Conservation (phyloP, 2,113 vertebrate genomes). For the Rhea americana region DNA sequence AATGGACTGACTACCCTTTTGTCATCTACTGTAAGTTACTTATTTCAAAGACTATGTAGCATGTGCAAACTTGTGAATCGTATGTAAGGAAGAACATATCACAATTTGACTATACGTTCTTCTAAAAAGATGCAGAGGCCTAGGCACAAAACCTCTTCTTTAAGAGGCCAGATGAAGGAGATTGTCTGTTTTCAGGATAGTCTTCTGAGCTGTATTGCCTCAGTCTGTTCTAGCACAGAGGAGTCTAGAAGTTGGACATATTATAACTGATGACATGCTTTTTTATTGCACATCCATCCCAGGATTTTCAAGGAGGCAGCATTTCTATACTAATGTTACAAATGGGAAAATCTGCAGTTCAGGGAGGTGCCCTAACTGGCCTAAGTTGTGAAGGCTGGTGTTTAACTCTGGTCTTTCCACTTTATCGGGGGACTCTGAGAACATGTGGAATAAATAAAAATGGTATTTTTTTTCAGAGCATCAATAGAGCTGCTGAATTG, state of each 20-base stretch:
- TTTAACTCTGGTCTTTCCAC: background rate
- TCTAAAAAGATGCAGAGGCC: background rate
- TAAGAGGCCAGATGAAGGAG: background rate
- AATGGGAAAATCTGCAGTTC: background rate
- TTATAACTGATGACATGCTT: background rate
- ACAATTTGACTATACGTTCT: background rate
- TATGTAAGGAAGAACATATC: background rate
- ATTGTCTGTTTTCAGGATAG: background rate
- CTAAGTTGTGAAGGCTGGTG: background rate
- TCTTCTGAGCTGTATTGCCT: background rate
- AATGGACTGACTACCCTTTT: background rate
- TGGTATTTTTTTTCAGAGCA: background rate
- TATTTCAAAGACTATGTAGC: background rate
- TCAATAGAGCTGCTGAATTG: background rate
- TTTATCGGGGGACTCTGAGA: background rate
- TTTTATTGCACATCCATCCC: background rate
- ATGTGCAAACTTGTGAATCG: background rate
- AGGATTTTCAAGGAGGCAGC: background rate
- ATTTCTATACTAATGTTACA: background rate
- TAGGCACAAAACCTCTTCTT: background rate
- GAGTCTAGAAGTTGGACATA: background rate
- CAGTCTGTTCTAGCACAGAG: background rate
- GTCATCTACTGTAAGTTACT: background rate
- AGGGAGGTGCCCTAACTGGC: background rate
- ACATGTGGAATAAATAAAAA: background rate